These are phyloP conservation scores for Lytechinus pictus DNA, from an alignment of 35 echinoderm and acorn worm species.

Conservation along the genomic window DNA sequence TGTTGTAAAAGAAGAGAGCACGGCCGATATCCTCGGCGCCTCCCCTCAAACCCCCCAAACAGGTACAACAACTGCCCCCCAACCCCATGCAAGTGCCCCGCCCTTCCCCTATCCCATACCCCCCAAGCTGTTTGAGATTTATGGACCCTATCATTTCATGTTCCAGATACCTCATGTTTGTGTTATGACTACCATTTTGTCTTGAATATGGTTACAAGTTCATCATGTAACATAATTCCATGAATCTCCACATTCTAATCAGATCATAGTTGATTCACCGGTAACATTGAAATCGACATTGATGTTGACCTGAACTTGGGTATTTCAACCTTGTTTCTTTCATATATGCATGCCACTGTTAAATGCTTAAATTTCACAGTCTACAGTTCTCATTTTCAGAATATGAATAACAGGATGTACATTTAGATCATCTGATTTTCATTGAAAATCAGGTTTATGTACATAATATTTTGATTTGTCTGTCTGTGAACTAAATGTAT, in stretches of 20 bases:
- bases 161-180: not conserved
- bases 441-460: not conserved
- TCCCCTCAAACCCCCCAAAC: conserved; percentile 30
- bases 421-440: not conserved
- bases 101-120: not conserved
- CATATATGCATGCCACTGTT: not conserved
- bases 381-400: not conserved
- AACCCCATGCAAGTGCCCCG: not conserved
- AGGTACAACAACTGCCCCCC: conserved; percentile 4
- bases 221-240: not conserved
- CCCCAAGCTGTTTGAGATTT: not conserved
- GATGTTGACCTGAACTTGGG: not conserved
- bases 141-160: not conserved
- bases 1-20: conserved; percentile 4
- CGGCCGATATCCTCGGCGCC: not conserved
- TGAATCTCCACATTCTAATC: not conserved
- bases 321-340: not conserved
- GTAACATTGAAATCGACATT: not conserved
- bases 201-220: not conserved
- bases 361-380: not conserved
- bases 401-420: not conserved
- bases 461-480: not conserved
- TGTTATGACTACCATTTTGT: not conserved
- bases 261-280: not conserved
- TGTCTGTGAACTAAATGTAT: not conserved